Base-by-base conservation (phyloP, 2,797 vertebrate genomes). In the Hylomyscus alleni region DNA sequence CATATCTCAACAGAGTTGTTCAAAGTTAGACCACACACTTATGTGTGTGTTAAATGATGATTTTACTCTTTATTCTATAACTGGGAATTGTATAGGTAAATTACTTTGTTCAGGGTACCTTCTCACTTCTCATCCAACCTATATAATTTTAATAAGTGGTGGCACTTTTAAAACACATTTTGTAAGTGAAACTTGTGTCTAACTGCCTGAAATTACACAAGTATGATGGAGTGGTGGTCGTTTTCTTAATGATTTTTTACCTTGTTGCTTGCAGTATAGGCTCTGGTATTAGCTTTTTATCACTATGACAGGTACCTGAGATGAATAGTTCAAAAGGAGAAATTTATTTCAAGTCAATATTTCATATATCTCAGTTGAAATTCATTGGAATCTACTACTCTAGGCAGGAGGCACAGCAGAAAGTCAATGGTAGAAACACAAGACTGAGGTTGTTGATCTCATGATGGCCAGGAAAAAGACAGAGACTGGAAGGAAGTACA, bases 191-290 rank as follows among this genome's bases (percentile, higher is more conserved):
- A 80, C 50, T 72, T 24, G n/a, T 22, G 34, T 24, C 50, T 31
- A 81, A 40, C 58, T n/a, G 26, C 60, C 34, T 40, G 37, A 34
- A 31, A 31, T 76, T 76, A 60, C 37, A 34, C 60, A 56, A 58
- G 13, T 67, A 50, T 91, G 65, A 89, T 85, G 50, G 50, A 47
- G 91, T 97, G 31, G 1, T 76, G 26, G 22, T 40, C 50, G 84
- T 85, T 90, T 91, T 84, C n/a, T 56, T 26, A 24, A 65, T 44
- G 26, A 58, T 86, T 86, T 65, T 88, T 94, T 37, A 65, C 24
- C 8, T 88, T n/a, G 90, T 13, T 67, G 17, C 54, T 54, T 94
- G 14, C 58, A 65, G 31, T 22, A 40, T 15, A 14, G 83, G 62
- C 40, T 29, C 47, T 34, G 20, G 20, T 72, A 22, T 69, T 44